These are phyloP conservation scores for Morpho deidamia DNA, from an alignment of 2,888 invertebrate genomes.

Conservation along the genomic window DNA sequence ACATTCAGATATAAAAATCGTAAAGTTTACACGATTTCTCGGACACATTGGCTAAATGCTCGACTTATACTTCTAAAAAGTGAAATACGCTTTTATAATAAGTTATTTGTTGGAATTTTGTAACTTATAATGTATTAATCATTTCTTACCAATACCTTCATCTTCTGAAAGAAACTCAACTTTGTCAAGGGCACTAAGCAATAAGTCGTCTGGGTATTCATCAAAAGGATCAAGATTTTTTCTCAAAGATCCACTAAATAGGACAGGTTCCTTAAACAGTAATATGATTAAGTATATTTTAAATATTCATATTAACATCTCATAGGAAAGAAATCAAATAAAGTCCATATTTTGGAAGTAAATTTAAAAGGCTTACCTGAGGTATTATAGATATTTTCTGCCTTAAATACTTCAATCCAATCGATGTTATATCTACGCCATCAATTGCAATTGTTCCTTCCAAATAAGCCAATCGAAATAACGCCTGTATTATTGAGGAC, in stretches of 20 bases:
- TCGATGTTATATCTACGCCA: conserved; percentile 75
- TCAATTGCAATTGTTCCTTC: conserved; percentile 85
- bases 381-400: conserved; percentile 82
- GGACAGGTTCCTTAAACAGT: conserved; percentile 82
- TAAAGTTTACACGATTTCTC: too few species aligned
- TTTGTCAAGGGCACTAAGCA: conserved; percentile 88
- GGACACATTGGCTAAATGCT: too few species aligned
- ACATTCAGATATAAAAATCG: neutral
- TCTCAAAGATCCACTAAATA: conserved; percentile 91
- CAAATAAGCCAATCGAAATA: conserved; percentile 82
- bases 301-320: too few species aligned
- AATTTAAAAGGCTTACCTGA: conserved; percentile 45
- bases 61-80: too few species aligned
- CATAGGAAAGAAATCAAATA: too few species aligned
- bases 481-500: conserved; percentile 82
- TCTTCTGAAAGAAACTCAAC: conserved; percentile 66
- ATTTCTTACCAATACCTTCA: conserved; percentile 35
- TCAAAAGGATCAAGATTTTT: conserved; percentile 89
- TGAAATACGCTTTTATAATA: too few species aligned
- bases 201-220: conserved; percentile 82
- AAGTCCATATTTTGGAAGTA: too few species aligned
- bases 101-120: too few species aligned
- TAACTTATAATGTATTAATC: too few species aligned
- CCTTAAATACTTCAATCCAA: conserved; percentile 80
- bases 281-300: too few species aligned